Conservation (phyloP, 2,888 invertebrate species). For the Eupithecia dodoneata region DNA sequence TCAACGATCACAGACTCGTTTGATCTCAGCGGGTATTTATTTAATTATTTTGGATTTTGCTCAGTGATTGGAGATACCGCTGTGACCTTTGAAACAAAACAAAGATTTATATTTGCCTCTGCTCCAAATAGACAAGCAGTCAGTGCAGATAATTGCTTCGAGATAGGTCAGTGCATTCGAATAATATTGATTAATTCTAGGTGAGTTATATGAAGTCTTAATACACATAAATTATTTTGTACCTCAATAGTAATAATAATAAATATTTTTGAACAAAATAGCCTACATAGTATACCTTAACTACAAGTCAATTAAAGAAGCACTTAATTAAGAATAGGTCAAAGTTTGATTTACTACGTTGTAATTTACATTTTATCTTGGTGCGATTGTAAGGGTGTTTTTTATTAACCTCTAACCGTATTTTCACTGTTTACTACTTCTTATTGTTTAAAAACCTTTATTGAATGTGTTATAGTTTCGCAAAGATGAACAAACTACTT, state of each 20-base stretch:
- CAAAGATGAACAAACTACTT: constrained; percentile 55
- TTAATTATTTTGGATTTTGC: constrained; percentile 31
- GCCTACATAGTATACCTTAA: no score
- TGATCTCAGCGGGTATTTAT: constrained; percentile 32
- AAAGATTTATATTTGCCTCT: constrained; percentile 50
- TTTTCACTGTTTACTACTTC: neutral
- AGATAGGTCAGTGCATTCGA: constrained; percentile 45
- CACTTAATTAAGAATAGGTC: no score
- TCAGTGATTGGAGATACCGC: constrained; percentile 46
- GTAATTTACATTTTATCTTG: neutral
- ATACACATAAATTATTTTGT: neutral
- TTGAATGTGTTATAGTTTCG: neutral
- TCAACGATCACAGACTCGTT: constrained; percentile 29
- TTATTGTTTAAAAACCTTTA: neutral
- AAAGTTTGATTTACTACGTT: neutral
- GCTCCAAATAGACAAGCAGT: constrained; percentile 57
- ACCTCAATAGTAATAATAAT: no score
- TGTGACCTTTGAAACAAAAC: constrained; percentile 53
- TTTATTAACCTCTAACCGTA: neutral
- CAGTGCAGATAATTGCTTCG: constrained; percentile 53
- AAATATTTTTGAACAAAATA: no score
- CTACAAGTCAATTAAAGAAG: no score
- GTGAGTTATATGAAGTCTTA: constrained; percentile 11
- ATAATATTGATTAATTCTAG: constrained; percentile 12
- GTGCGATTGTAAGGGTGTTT: neutral